Percentiles rank a stretch among this genome's conserved stretches.
Evolutionary conservation across 2,113 vertebrate genomes (phyloP).

Genomic region (Hiodon alosoides): DNA sequence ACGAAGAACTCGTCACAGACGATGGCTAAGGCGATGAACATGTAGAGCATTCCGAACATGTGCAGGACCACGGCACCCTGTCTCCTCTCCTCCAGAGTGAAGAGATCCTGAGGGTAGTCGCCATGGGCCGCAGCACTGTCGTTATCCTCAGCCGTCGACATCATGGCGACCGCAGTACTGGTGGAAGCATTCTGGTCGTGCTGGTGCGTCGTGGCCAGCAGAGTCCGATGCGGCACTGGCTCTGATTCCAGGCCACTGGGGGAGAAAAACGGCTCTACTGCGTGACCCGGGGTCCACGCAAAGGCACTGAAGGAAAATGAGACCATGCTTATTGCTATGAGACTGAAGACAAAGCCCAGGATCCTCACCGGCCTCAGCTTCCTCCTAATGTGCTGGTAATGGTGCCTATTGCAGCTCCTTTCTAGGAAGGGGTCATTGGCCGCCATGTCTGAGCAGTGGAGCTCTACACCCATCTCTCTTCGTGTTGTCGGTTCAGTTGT

Average conservation of each 20-base stretch:
- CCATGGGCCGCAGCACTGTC: conserved; percentile 61
- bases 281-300: conserved; percentile 64
- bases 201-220: conserved; percentile 72
- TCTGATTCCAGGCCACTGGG: conserved; percentile 48
- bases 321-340: conserved; percentile 79
- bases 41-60: conserved; percentile 95
- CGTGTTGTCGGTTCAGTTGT: conserved; percentile 35
- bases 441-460: conserved; percentile 38
- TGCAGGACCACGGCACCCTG: conserved; percentile 84
- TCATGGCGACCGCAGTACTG: conserved; percentile 58
- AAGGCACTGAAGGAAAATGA: conserved; percentile 82
- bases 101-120: conserved; percentile 84
- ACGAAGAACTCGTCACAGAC: conserved; percentile 98
- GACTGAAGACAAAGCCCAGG: conserved; percentile 73
- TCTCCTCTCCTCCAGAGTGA: conserved; percentile 74
- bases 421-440: conserved; percentile 36
- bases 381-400: conserved; percentile 65
- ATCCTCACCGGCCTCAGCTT: conserved; percentile 81
- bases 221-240: conserved; percentile 73
- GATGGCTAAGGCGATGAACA: conserved; percentile 97
- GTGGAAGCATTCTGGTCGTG: conserved; percentile 58
- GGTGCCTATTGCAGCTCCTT: conserved; percentile 43
- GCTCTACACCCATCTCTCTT: conserved; percentile 49
- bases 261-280: conserved; percentile 43
- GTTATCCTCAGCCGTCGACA: conserved; percentile 52